These are phyloP conservation scores for Lichenostomus cassidix DNA, from an alignment of 2,113 vertebrate species.

Conservation along the genomic window DNA sequence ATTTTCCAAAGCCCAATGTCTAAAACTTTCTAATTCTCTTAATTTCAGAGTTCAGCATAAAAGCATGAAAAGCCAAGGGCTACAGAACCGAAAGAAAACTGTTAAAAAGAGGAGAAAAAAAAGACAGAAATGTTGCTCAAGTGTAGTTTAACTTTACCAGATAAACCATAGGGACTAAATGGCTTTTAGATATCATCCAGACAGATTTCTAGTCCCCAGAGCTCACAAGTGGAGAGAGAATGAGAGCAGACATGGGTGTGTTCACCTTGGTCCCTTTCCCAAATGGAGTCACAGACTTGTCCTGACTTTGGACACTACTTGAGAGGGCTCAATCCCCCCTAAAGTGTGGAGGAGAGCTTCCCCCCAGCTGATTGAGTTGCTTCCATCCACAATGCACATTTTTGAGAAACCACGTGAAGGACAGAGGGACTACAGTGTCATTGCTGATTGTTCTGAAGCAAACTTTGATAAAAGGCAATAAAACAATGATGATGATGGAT, in stretches of 20 bases:
- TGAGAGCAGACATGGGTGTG: accelerated
- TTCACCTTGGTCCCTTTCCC: not conserved
- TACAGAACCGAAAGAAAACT: not conserved
- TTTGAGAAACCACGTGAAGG: not conserved
- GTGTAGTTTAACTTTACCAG: not conserved
- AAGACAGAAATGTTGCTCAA: not conserved
- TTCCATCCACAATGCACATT: not conserved
- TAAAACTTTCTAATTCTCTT: not conserved
- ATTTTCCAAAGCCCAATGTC: not conserved
- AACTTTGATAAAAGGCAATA: not conserved
- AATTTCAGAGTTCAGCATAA: not conserved
- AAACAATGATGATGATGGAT: not conserved
- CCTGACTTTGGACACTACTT: not conserved
- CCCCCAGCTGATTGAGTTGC: not conserved
- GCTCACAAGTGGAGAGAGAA: not conserved
- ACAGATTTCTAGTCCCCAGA: not conserved
- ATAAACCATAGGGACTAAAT: too few species aligned
- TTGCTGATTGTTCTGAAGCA: not conserved
- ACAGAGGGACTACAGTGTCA: not conserved
- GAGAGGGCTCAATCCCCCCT: not conserved
- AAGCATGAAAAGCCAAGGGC: not conserved
- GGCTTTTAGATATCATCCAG: not conserved
- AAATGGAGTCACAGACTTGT: not conserved
- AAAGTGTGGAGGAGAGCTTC: accelerated
- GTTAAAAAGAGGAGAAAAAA: not conserved